Evolutionary conservation across 2,113 vertebrate species (phyloP).

Genomic region (Okapia johnstoni): DNA sequence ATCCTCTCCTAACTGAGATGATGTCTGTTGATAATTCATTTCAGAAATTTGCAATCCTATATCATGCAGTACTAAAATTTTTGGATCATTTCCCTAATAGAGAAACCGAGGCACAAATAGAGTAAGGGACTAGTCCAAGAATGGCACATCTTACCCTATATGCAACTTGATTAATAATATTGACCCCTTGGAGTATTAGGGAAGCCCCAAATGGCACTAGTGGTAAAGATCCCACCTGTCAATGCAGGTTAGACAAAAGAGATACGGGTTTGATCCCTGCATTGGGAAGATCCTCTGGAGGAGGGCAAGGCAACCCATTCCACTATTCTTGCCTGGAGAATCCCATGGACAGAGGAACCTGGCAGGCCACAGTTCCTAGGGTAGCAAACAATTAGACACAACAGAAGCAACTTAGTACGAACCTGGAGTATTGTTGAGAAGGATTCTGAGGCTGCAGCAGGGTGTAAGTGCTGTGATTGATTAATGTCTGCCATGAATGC

Average conservation of each 20-base stretch:
- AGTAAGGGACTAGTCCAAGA: neutral
- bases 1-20: neutral
- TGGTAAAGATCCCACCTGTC: neutral
- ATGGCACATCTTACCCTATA: neutral
- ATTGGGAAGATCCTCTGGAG: neutral
- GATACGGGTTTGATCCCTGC: neutral
- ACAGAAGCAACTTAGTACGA: neutral
- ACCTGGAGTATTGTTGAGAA: neutral
- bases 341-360: neutral
- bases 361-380: neutral
- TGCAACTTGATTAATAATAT: neutral
- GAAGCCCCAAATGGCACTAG: neutral
- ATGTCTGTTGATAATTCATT: neutral
- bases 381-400: accelerated
- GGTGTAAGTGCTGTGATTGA: neutral
- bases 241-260: neutral
- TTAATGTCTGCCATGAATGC: neutral
- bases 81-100: neutral
- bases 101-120: neutral
- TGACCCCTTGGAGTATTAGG: neutral
- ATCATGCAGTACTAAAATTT: neutral
- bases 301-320: neutral
- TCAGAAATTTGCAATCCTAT: neutral
- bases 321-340: neutral
- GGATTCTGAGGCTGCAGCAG: neutral